phyloP scores from a whole-genome alignment of 1,140 invertebrate genomes.

The Acromyrmex charruanus region DNA sequence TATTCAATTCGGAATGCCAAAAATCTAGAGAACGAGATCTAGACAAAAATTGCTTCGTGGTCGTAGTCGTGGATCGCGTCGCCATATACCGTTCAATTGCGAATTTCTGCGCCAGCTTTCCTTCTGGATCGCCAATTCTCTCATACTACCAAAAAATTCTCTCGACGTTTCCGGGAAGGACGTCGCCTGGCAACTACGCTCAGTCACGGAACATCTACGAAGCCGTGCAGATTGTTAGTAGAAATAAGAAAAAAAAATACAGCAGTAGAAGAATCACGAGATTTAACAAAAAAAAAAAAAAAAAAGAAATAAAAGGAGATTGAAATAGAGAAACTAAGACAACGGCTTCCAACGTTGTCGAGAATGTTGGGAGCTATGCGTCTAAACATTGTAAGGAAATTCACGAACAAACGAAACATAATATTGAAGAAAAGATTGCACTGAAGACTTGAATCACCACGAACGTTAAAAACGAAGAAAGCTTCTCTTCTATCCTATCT shows the following conservation, averaged over 20 bases:
- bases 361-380: background rate
- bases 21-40: conserved; percentile 28
- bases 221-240: conserved; percentile 70
- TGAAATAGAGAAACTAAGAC: conserved; percentile 6
- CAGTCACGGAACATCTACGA: conserved; percentile 33
- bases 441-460: background rate
- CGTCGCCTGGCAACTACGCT: conserved; percentile 24
- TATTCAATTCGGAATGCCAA: conserved; percentile 8
- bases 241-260: conserved; percentile 25
- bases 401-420: conserved; percentile 16
- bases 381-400: conserved; percentile 16
- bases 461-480: conserved; percentile 59
- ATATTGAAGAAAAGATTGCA: conserved; percentile 24
- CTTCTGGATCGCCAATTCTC: conserved; percentile 25
- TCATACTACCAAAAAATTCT: conserved; percentile 32
- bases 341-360: background rate
- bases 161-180: background rate
- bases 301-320: conserved; percentile 3
- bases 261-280: background rate
- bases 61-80: background rate
- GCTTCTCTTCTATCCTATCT: conserved; percentile 54
- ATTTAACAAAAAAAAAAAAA: background rate
- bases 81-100: conserved; percentile 10
- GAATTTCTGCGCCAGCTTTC: conserved; percentile 1
- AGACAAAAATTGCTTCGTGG: conserved; percentile 32